These are phyloP conservation scores for Gallinago media DNA, from an alignment of 2,113 vertebrate species.

Conservation along the genomic window DNA sequence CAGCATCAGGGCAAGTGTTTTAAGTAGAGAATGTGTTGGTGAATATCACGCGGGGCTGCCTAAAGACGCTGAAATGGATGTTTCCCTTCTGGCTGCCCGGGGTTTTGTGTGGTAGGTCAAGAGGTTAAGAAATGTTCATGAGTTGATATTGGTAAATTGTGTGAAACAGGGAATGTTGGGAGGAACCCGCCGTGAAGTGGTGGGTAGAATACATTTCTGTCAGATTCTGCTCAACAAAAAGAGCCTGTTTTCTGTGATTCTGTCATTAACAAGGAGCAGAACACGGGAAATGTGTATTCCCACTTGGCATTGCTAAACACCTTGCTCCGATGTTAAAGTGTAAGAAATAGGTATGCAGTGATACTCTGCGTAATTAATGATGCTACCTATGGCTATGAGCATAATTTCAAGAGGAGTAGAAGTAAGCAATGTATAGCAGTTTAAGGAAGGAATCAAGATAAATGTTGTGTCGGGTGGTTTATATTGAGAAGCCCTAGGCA, in stretches of 20 bases:
- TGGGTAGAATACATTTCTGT: not conserved
- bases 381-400: not conserved
- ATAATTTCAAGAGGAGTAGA: not conserved
- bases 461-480: not conserved
- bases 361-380: not conserved
- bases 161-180: not conserved
- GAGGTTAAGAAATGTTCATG: not conserved
- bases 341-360: not conserved
- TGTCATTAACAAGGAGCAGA: not conserved
- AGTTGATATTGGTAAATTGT: not conserved
- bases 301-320: not conserved
- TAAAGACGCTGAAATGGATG: not conserved
- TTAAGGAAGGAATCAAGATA: not conserved
- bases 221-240: not conserved
- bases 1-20: not conserved
- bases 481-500: not conserved
- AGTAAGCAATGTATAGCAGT: not conserved
- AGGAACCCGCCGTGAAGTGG: rapidly evolving
- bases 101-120: not conserved
- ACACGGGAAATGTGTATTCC: not conserved
- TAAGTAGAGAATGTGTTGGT: not conserved
- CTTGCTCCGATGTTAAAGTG: not conserved
- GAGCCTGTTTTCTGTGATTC: not conserved
- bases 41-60: not conserved
- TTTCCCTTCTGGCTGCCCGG: not conserved